Evolutionary conservation across 37 sponge, comb jelly and placozoan genomes (phyloP), one percentile per base, ranked within the genome.

Genomic region (Ephydatia muelleri): DNA sequence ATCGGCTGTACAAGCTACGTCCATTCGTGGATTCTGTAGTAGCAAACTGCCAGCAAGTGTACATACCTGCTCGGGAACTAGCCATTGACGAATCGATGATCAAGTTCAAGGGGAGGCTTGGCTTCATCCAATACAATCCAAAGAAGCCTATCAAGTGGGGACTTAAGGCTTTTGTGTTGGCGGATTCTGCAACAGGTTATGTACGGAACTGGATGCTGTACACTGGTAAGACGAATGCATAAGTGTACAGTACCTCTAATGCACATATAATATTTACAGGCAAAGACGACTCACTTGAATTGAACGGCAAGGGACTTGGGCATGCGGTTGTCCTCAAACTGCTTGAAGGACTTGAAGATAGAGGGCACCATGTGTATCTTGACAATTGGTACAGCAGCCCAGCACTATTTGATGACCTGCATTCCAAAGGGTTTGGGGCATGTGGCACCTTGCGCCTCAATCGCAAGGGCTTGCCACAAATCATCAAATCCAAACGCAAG

Each of bases 311-410:
- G 28, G 70, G 78, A n/a, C 26, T 77, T 12, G 77, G 78, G 29
- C 85, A 84, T 67, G 78, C 68, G 33, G 84, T 83, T 71, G 84
- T 83, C 32, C 49, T 83, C 64, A 73, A 49, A 65, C 76, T 83
- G 37, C 65, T 83, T 14, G 74, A 72, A 32, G 49, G 64, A 27
- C 31, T 83, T n/a, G 75, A 73, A 36, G 38, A 49, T 33, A 71
- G 43, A 39, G 72, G 72, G 35, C 72, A 81, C 72, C 72, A 70
- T 70, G 27, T 68, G 12, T 29, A 83, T 65, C 26, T n/a, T n/a
- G 84, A 74, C 75, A 83, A n/a, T n/a, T n/a, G n/a, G n/a, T 82
- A 82, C 74, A 71, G 32, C 27, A 65, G 67, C 49, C 75, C 84
- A 11, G 22, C 76, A 27, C 84, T 83, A 0, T 83, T 83, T 30